A percentile compares a stretch with the other conserved stretches of the same genome.
These are phyloP conservation scores for Pecten maximus DNA, from an alignment of 2,888 invertebrate genomes.

Conservation along the genomic window DNA sequence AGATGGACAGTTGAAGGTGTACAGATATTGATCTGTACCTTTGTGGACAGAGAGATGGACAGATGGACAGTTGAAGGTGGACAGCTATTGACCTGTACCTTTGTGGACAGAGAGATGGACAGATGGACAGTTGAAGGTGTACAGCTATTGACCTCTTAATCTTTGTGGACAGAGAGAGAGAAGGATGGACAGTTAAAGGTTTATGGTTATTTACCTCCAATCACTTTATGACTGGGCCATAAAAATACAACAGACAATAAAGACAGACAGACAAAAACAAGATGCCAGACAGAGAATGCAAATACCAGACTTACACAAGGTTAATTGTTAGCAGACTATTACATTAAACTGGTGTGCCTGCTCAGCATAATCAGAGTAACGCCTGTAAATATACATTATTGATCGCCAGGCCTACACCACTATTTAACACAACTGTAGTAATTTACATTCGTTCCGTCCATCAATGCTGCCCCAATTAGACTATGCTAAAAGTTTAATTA, in stretches of 20 bases:
- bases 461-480: neutral
- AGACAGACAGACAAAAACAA: neutral
- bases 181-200: no score
- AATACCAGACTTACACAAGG: neutral
- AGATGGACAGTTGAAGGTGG: no score
- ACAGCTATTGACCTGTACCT: no score
- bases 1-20: no score
- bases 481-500: conserved; percentile 15
- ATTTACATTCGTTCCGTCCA: neutral
- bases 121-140: no score
- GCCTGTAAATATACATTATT: neutral
- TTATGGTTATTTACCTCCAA: no score
- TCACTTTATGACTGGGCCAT: no score
- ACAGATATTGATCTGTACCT: no score
- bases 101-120: no score
- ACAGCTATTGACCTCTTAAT: no score
- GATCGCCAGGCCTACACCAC: neutral
- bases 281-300: neutral
- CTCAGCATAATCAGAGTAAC: neutral
- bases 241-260: neutral
- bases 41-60: no score
- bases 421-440: neutral
- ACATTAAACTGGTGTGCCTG: neutral
- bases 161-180: no score
- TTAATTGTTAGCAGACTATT: neutral